Evolutionary conservation across 1,140 invertebrate species (phyloP), one percentile per base, ranked within the genome.

Genomic region (Hermetia illucens): DNA sequence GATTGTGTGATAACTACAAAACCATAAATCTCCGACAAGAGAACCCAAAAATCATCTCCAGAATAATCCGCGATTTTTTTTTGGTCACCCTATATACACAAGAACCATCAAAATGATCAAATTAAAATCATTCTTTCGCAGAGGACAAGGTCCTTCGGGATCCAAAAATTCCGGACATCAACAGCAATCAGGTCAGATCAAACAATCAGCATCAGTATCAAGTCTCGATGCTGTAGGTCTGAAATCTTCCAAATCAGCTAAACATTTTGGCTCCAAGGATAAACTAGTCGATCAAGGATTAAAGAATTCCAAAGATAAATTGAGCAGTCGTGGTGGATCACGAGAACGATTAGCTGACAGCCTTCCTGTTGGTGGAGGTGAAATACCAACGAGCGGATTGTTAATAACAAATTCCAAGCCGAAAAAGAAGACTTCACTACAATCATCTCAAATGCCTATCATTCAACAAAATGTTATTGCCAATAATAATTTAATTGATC

Each of bases 41-140:
- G n/a, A n/a, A n/a, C n/a, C n/a, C n/a, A n/a, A n/a, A n/a, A n/a
- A n/a, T n/a, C n/a, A n/a, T n/a, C n/a, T n/a, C n/a, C n/a, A n/a
- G n/a, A n/a, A n/a, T n/a, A n/a, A n/a, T n/a, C n/a, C n/a, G n/a
- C n/a, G n/a, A n/a, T n/a, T n/a, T n/a, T n/a, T n/a, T n/a, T n/a
- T n/a, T n/a, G n/a, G n/a, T n/a, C n/a, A n/a, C n/a, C n/a, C n/a
- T n/a, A n/a, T n/a, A n/a, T n/a, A n/a, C n/a, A n/a, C n/a, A n/a
- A n/a, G n/a, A n/a, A n/a, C n/a, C n/a, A 18, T 5, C 5, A 45
- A 46, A 35, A 79, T 79, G 77, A 80, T 81, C 72, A 81, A 80
- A 71, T 75, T 81, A 61, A 80, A 80, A 73, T 80, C 77, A 53
- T 70, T 81, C 56, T 81, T 81, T 67, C 77, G 77, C 68, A 78